These are phyloP conservation scores for Brachyalestes nurse DNA, from an alignment of 2,797 vertebrate species.

Conservation along the genomic window DNA sequence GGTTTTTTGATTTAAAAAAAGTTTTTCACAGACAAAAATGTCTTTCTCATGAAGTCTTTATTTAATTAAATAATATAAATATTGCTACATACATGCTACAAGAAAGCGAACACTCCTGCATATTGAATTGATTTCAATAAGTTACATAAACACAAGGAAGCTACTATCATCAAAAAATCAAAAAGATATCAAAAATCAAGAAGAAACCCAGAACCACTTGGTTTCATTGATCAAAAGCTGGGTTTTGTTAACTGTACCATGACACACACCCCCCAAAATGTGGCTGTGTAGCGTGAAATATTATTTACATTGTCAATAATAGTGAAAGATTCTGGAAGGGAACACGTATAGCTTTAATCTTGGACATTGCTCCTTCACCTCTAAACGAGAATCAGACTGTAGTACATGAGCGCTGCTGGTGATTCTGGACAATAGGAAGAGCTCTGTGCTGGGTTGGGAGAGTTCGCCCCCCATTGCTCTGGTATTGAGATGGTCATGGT, in stretches of 20 bases:
- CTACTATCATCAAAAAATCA: too few relatives aligned
- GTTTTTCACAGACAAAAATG: neutral
- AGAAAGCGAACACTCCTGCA: too few relatives aligned
- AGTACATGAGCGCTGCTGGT: neutral
- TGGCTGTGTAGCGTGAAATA: neutral
- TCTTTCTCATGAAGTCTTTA: too few relatives aligned
- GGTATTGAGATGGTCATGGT: constrained; percentile 28
- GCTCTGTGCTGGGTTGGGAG: neutral
- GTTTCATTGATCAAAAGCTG: neutral
- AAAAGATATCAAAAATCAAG: too few relatives aligned
- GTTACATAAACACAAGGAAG: too few relatives aligned
- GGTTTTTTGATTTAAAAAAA: too few relatives aligned
- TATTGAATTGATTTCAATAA: too few relatives aligned
- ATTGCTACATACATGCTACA: too few relatives aligned
- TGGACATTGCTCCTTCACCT: neutral
- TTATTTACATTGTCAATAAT: neutral
- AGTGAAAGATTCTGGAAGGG: neutral
- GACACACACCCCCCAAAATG: neutral
- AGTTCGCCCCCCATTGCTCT: neutral
- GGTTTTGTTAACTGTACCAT: neutral
- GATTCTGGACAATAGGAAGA: constrained; percentile 19
- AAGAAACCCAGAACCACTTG: neutral
- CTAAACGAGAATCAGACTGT: neutral
- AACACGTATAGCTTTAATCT: neutral
- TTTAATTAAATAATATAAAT: too few relatives aligned